phyloP scores from a whole-genome alignment of 2,797 vertebrate genomes.

The Dipus sagitta region DNA sequence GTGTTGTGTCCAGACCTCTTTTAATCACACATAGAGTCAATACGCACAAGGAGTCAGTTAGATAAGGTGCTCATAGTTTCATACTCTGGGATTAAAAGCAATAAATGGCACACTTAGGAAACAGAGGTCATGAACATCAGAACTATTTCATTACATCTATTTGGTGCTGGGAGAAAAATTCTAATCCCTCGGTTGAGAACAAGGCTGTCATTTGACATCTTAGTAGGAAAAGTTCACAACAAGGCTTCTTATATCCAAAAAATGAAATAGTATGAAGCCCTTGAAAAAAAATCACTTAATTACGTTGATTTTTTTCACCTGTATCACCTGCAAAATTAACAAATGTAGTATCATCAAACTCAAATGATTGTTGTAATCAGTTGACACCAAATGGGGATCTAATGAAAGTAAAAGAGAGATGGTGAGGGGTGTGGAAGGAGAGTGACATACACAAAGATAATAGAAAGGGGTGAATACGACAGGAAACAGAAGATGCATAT shows the following conservation, averaged over 20 bases:
- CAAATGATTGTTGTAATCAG: not conserved
- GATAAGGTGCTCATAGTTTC: not conserved
- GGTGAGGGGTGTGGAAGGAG: not conserved
- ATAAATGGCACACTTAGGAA: not conserved
- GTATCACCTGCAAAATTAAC: not conserved
- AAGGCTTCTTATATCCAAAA: not conserved
- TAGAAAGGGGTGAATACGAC: not conserved
- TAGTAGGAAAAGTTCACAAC: not conserved
- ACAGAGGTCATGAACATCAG: not conserved
- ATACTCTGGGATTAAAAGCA: not conserved
- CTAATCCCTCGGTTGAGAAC: not conserved
- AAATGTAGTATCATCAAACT: not conserved
- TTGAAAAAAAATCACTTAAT: not conserved
- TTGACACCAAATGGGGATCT: not conserved
- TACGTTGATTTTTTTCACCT: not conserved
- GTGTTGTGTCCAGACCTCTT: not conserved
- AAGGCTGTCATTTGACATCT: not conserved
- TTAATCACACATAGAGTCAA: not conserved
- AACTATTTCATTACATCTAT: not conserved
- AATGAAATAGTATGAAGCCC: too few relatives aligned
- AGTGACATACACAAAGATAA: not conserved
- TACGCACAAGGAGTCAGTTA: not conserved
- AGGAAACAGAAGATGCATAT: not conserved
- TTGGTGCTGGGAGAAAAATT: constrained; percentile 25
- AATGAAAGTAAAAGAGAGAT: not conserved